Base-by-base conservation (phyloP, 2,888 invertebrate genomes). In the Acrobasis consociella region DNA sequence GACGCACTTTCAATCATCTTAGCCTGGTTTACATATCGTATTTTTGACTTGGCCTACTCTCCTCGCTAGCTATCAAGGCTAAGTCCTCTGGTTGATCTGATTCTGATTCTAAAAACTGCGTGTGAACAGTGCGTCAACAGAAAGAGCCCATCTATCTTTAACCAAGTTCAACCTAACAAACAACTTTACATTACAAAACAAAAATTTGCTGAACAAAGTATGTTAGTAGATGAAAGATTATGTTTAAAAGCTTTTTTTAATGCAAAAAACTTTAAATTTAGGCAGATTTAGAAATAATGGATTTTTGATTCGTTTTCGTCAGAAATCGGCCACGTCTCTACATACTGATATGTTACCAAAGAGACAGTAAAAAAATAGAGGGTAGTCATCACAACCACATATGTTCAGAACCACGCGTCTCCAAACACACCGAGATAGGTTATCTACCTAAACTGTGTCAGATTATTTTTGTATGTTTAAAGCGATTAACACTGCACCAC, bases 321-420 rank as follows among this genome's bases (percentile, higher is more conserved):
- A 46, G 22, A 13, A 13, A 17, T 42, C 13, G 39, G 56, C 56
- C 56, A 16, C 39, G 22, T 11, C 46, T 42, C 42, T 31, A 31
- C 31, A 31, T 31, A 16, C 39, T 16, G 17, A 42, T 11, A 8
- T 17, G 9, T 9, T 42, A 53, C 22, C 39, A 16, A 22, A 42
- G n/a, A 50, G 49, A 42, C 22, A 53, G 56, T 53, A 56, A 61
- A 62, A 31, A 55, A 59, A 64, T 60, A 37, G 58, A 60, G 58
- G 52, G 60, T 49, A n/a, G 60, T 61, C 53, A 60, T 68, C 67
- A 67, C 66, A 68, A 67, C 64, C 65, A 63, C 60, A 50, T 42
- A n/a, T n/a, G n/a, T 50, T 51, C 16, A 31, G 49, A 58, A 50
- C 13, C 58, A 56, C 56, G 42, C 56, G 13, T 56, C 17, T 42